phyloP scores from a whole-genome alignment of 2,888 invertebrate species.

The Xylophagus ater region DNA sequence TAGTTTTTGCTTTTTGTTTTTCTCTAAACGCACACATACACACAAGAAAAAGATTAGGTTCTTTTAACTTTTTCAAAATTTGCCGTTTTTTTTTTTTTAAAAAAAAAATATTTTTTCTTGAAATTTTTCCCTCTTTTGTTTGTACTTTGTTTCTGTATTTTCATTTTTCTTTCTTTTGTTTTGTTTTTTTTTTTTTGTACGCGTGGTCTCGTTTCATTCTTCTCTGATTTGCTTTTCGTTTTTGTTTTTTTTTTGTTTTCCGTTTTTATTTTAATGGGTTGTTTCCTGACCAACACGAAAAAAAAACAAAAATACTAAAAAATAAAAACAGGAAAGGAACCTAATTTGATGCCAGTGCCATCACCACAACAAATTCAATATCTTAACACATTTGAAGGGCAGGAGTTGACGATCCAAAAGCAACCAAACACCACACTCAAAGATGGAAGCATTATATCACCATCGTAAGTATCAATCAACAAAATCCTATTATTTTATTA shows the following conservation, averaged over 20 bases:
- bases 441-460: slow-evolving; percentile 43
- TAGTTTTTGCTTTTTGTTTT: slow-evolving; percentile 1
- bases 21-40: background rate
- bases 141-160: too few relatives aligned
- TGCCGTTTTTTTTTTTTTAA: background rate
- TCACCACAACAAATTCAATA: slow-evolving; percentile 94
- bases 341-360: slow-evolving; percentile 89
- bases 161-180: background rate
- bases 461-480: slow-evolving; percentile 52
- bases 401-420: slow-evolving; percentile 92
- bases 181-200: background rate
- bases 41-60: background rate
- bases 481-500: too few relatives aligned
- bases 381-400: slow-evolving; percentile 90
- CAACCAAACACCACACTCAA: slow-evolving; percentile 80
- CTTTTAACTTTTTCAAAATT: background rate
- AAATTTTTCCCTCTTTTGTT: too few relatives aligned
- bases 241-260: slow-evolving; percentile 10
- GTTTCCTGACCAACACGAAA: slow-evolving; percentile 6
- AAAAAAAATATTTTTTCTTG: too few relatives aligned
- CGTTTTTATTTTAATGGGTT: slow-evolving; percentile 9
- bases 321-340: slow-evolving; percentile 53
- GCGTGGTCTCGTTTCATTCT: background rate
- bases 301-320: slow-evolving; percentile 29
- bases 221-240: slow-evolving; percentile 3